Evolutionary conservation across 1,140 invertebrate genomes (phyloP), one percentile per base, ranked within the genome.

Genomic region (Semibalanus balanoides): DNA sequence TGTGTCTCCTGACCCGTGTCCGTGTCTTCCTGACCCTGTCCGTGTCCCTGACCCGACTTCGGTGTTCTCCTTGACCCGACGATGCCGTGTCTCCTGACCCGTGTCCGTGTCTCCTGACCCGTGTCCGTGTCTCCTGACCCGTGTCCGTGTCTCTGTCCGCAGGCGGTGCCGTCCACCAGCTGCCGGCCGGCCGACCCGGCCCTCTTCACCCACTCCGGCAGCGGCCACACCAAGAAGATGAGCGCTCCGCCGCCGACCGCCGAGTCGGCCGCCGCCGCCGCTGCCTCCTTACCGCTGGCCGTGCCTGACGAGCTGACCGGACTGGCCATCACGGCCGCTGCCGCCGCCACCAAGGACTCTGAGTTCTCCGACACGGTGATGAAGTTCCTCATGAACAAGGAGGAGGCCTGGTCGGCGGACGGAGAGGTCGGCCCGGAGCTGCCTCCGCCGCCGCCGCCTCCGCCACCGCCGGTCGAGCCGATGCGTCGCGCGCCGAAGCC

Each of bases 131-230:
- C n/a, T n/a, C n/a, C n/a, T n/a, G n/a, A n/a, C n/a, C n/a, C n/a
- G n/a, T n/a, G n/a, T n/a, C n/a, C n/a, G 35, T 19, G 14, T 25
- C 51, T 25, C 14, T 19, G 7, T 19, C 51, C 84, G 77, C 75
- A 85, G 25, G 83, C 83, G 9, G 81, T 82, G n/a, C 51, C 51
- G 51, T 84, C 84, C 0, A 84, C 84, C 51, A 25, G 14, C 22
- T 14, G 14, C 51, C 51, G 51, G 22, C 51, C 51, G 11, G 51
- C 51, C 51, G 51, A 64, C 51, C 11, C 51, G 14, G 22, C 51
- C 11, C 14, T 64, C 51, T 64, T 64, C 51, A 64, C 51, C 51
- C 51, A 64, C 22, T 64, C 51, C 7, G 51, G 51, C 51, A 64
- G 51, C 51, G 51, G 51, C 11, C 51, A 64, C 51, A 64, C 51